Conservation (phyloP, 1,140 invertebrate genomes). For the Pemphigus obesinymphae region DNA sequence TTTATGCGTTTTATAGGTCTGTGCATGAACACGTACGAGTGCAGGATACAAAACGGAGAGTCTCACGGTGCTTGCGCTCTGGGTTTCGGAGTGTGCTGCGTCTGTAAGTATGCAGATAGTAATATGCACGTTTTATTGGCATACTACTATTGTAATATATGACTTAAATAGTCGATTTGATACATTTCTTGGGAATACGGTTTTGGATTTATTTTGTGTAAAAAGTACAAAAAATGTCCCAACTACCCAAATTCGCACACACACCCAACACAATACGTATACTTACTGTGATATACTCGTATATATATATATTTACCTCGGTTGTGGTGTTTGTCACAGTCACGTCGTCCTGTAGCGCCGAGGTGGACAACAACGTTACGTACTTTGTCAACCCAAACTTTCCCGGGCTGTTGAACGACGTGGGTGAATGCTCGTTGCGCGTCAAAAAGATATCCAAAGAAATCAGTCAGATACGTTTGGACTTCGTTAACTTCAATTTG, state of each 20-base stretch:
- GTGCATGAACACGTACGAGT: slow-evolving; percentile 79
- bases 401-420: slow-evolving; percentile 64
- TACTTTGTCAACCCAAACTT: slow-evolving; percentile 79
- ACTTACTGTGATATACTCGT: too few species aligned
- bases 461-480: slow-evolving; percentile 70
- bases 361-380: slow-evolving; percentile 73
- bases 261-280: too few species aligned
- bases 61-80: slow-evolving; percentile 73
- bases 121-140: too few species aligned
- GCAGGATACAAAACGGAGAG: slow-evolving; percentile 67
- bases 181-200: too few species aligned
- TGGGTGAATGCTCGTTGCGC: slow-evolving; percentile 62
- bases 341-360: slow-evolving; percentile 68
- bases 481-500: slow-evolving; percentile 75
- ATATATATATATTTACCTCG: neutral
- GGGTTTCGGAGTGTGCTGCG: slow-evolving; percentile 82
- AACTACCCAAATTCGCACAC: too few species aligned
- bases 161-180: too few species aligned
- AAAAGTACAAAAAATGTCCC: too few species aligned
- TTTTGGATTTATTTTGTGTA: too few species aligned
- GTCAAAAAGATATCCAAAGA: slow-evolving; percentile 68
- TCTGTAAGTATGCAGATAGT: slow-evolving; percentile 62
- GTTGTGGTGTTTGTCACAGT: slow-evolving; percentile 54
- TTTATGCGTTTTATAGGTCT: slow-evolving; percentile 56
- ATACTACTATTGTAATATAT: too few species aligned